Conservation (phyloP, 92 coral and sea anemone genomes). For the Nematostella vectensis region DNA sequence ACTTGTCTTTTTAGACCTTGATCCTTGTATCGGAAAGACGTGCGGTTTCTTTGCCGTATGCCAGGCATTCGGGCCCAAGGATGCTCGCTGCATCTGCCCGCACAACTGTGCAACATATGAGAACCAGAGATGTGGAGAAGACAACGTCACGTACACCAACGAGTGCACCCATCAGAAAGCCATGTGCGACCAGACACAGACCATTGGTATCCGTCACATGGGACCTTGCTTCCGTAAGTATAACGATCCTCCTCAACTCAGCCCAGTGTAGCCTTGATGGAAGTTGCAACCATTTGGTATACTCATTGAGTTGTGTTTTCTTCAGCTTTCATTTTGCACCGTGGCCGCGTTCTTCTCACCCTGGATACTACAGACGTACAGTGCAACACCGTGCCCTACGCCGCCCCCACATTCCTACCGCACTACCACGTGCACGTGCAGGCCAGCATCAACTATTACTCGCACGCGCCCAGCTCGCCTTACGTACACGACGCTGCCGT, state of each 20-base stretch:
- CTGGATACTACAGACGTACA: slow-evolving; percentile 54
- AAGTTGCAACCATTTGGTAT: not conserved
- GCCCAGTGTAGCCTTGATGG: not conserved
- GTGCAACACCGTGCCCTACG: slow-evolving; percentile 30
- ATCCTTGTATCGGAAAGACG: slow-evolving; percentile 33
- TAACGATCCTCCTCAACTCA: not conserved
- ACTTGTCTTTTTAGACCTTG: slow-evolving; percentile 15
- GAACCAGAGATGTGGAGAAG: slow-evolving; percentile 33
- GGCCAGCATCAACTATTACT: slow-evolving; percentile 53
- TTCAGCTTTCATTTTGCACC: slow-evolving; percentile 55
- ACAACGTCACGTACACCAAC: slow-evolving; percentile 24
- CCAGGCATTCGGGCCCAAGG: slow-evolving; percentile 15
- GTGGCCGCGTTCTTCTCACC: slow-evolving; percentile 51
- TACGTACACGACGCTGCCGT: slow-evolving; percentile 71
- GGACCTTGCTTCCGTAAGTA: slow-evolving; percentile 50
- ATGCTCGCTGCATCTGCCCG: slow-evolving; percentile 20
- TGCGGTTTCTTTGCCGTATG: slow-evolving; percentile 36
- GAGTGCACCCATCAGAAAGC: slow-evolving; percentile 24
- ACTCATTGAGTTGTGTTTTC: not conserved
- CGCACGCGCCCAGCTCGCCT: slow-evolving; percentile 28
- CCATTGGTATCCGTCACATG: slow-evolving; percentile 19
- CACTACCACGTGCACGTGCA: slow-evolving; percentile 37
- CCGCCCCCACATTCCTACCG: slow-evolving; percentile 22
- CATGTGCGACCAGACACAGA: slow-evolving; percentile 13
- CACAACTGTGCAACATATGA: slow-evolving; percentile 7